Conservation (phyloP, 2,797 vertebrate genomes). For the Anolis apletophallus region DNA sequence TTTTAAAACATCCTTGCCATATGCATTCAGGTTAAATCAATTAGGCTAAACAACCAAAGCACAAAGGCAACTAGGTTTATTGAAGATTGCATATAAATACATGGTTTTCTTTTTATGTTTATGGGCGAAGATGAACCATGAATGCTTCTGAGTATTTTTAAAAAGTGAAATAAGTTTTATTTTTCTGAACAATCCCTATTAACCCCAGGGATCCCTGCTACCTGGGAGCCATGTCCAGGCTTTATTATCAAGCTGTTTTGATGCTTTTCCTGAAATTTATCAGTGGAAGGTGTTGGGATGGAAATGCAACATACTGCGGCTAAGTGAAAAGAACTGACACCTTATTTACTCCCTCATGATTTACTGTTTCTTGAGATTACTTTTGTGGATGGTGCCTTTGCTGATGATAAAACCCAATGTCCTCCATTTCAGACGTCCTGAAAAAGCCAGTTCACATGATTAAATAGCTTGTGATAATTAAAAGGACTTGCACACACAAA, state of each 20-base stretch:
- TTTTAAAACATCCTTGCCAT: slow-evolving; percentile 33
- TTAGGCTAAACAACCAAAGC: slow-evolving; percentile 53
- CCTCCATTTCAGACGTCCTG: background rate
- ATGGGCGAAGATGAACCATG: slow-evolving; percentile 64
- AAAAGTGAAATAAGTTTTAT: accelerated
- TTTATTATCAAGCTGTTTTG: background rate
- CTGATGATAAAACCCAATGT: background rate
- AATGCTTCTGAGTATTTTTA: slow-evolving; percentile 25
- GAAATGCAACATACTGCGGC: background rate
- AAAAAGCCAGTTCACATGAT: background rate
- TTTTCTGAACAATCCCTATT: slow-evolving; percentile 42
- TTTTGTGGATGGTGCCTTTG: background rate
- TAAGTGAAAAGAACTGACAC: background rate
- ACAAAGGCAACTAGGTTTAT: slow-evolving; percentile 52
- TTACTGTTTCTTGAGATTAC: background rate
- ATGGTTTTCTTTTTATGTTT: slow-evolving; percentile 27
- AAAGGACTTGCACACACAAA: too few relatives aligned
- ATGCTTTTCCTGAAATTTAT: background rate
- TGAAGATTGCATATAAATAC: slow-evolving; percentile 61
- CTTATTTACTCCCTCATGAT: background rate
- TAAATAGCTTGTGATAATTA: background rate
- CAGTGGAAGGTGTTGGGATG: background rate
- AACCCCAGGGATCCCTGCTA: background rate
- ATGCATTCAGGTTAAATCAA: slow-evolving; percentile 66
- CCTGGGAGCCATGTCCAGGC: background rate